Evolutionary conservation across 2,888 invertebrate genomes (phyloP), one percentile per base, ranked within the genome.

Genomic region (Apantesis nais): DNA sequence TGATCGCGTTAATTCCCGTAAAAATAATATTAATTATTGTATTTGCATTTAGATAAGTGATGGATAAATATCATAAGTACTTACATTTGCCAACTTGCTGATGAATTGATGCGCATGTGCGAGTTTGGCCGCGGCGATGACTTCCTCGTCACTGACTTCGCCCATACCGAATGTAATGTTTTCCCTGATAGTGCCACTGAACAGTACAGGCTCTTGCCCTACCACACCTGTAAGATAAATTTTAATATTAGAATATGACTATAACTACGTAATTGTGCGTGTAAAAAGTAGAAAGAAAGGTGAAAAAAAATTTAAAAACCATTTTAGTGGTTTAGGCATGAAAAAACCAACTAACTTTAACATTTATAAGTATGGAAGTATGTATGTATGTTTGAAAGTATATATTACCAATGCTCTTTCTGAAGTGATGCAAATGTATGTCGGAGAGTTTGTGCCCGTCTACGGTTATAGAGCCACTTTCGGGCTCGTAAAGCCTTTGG

Each of bases 131-230:
- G 97, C 97, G 39, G 95, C 93, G 80, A 97, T 95, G 80, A 98
- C 95, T 74, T 97, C 97, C 68, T 95, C 95, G 74, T 96, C 95
- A 4, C 95, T 95, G 58, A 96, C 96, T 77, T 92, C 91, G 5
- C 95, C 95, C 79, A 96, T 91, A 2, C 98, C 98, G 83, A 98
- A 97, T 19, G 97, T 92, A 79, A 96, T 96, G 86, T 96, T 96
- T 74, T 96, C 96, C 2, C 96, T 95, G 79, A 99, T 97, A 16
- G 97, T 97, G 65, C 97, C 97, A 79, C 97, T 97, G 94, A 98
- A 98, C 48, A 98, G 95, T 22, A 97, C 97, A 0, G 98, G 98
- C 85, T 98, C 98, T 89, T 98, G 98, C 0, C 98, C 97, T 16
- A 98, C 98, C 62, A 98, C 96, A n/a, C 98, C 95, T 95, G 85